Conservation (phyloP, 2,113 vertebrate species). For the Xenopus borealis region DNA sequence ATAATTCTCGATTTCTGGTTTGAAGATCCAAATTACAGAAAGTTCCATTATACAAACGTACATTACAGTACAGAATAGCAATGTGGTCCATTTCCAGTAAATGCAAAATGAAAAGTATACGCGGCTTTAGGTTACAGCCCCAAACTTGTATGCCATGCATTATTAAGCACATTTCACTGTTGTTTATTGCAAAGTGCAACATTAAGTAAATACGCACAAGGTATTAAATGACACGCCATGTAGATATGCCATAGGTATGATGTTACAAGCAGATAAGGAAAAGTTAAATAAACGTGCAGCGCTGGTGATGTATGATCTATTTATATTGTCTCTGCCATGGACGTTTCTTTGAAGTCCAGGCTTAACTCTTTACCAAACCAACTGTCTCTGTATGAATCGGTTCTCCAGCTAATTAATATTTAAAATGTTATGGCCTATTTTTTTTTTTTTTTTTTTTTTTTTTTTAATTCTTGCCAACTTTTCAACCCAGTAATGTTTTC, state of each 20-base stretch:
- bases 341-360: neutral
- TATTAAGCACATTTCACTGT: neutral
- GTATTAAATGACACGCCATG: neutral
- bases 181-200: neutral
- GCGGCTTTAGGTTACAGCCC: neutral
- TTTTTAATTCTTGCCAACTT: constrained; percentile 41
- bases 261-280: constrained; percentile 1
- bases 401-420: constrained; percentile 25
- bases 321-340: neutral
- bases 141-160: neutral
- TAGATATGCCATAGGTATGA: constrained; percentile 3
- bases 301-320: neutral
- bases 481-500: constrained; percentile 76
- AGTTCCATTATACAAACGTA: too few species aligned
- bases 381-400: neutral
- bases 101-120: neutral
- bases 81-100: too few species aligned
- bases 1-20: too few species aligned
- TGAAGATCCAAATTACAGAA: too few species aligned
- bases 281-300: neutral
- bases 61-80: too few species aligned
- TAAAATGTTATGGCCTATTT: constrained; percentile 13
- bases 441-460: constrained; percentile 55
- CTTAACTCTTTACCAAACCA: neutral
- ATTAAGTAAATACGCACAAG: neutral